Conservation (phyloP, 1,140 invertebrate species). For the Marisa cornuarietis region DNA sequence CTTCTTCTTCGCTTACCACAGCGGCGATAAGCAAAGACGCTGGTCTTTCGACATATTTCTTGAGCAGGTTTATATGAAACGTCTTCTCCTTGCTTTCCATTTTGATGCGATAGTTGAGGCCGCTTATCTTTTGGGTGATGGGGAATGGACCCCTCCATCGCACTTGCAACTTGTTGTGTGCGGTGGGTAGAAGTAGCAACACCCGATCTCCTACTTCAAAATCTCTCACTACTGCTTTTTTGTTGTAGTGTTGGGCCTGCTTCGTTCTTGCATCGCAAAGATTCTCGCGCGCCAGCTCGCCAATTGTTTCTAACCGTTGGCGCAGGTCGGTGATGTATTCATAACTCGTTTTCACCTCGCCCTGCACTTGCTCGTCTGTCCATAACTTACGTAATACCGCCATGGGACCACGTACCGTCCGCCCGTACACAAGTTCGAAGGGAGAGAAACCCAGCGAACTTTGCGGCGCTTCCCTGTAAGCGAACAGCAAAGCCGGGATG, state of each 20-base stretch:
- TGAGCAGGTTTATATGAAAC: constrained; percentile 1
- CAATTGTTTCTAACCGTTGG: neutral
- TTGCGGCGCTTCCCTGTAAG: constrained; percentile 25
- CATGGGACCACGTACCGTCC: constrained; percentile 16
- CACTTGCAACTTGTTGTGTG: constrained; percentile 30
- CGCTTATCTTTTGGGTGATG: neutral
- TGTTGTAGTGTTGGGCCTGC: constrained; percentile 17
- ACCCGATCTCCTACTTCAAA: constrained; percentile 32
- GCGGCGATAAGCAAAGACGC: neutral
- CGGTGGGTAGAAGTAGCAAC: constrained; percentile 26
- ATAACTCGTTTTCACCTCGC: constrained; percentile 29
- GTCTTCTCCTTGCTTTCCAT: neutral
- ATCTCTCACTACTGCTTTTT: constrained; percentile 5
- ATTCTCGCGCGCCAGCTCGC: constrained; percentile 26
- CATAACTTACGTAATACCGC: constrained; percentile 40
- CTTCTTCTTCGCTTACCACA: neutral
- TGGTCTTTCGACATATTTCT: neutral
- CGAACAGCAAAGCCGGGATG: constrained; percentile 30
- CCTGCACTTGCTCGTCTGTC: constrained; percentile 28
- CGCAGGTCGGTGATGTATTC: constrained; percentile 23
- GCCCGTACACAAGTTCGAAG: constrained; percentile 22
- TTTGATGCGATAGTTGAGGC: neutral
- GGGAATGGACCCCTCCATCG: constrained; percentile 30
- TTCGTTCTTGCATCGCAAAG: neutral
- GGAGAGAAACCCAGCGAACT: constrained; percentile 20